Evolutionary conservation across 2,888 invertebrate species (phyloP).

Genomic region (Rutpela maculata): DNA sequence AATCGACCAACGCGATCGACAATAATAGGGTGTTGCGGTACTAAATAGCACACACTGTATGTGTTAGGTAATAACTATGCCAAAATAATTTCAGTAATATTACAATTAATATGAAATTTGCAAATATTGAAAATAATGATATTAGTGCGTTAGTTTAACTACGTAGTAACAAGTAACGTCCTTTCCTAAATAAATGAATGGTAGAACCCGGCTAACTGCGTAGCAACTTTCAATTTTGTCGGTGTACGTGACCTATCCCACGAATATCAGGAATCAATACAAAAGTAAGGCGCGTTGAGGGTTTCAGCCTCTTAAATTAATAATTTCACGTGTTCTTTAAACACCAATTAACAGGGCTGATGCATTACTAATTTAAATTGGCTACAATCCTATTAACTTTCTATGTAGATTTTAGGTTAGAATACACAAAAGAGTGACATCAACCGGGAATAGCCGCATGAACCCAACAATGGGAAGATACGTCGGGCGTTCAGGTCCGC

Average conservation of each 20-base stretch:
- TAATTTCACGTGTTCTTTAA: background rate
- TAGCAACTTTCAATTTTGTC: constrained; percentile 23
- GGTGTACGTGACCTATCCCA: constrained; percentile 48
- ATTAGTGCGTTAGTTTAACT: no score
- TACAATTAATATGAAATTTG: no score
- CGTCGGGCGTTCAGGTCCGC: background rate
- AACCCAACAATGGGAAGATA: background rate
- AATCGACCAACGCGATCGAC: no score
- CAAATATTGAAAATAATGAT: no score
- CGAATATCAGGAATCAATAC: constrained; percentile 39
- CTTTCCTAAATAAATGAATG: background rate
- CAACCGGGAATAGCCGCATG: background rate
- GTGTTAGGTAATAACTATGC: no score
- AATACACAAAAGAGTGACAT: constrained; percentile 4
- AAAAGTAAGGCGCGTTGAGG: constrained; percentile 21
- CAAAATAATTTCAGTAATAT: no score
- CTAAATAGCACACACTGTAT: no score
- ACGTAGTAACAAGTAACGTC: background rate
- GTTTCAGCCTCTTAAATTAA: constrained; percentile 10
- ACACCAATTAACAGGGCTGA: background rate
- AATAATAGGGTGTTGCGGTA: no score
- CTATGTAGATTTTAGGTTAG: background rate
- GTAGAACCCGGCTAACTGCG: constrained; percentile 1
- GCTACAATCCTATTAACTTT: background rate
- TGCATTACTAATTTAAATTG: background rate